Conservation (phyloP, 2,797 vertebrate genomes). For the Cephalopachus bancanus region DNA sequence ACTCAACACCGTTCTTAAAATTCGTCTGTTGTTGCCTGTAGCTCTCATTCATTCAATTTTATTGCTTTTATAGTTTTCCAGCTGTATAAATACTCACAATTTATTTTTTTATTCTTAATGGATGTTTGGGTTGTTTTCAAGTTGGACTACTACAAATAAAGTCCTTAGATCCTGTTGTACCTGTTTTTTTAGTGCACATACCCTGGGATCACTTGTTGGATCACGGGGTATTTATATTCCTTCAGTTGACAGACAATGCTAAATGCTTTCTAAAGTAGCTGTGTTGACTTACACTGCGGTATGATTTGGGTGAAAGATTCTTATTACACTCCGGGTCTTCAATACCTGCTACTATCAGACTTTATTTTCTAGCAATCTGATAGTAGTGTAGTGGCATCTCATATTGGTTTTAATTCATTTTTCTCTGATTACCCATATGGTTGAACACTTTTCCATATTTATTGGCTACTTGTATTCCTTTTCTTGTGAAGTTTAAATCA, state of each 20-base stretch:
- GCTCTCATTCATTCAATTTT: not conserved
- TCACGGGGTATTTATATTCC: not conserved
- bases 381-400: not conserved
- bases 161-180: not conserved
- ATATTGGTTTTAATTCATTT: not conserved
- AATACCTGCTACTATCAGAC: not conserved
- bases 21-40: not conserved
- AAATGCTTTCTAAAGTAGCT: not conserved
- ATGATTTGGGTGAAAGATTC: not conserved
- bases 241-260: not conserved
- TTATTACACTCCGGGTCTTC: not conserved
- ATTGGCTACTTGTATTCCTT: not conserved
- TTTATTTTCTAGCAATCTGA: not conserved
- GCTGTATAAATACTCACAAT: not conserved
- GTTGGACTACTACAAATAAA: not conserved
- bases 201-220: not conserved
- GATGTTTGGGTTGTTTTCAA: not conserved
- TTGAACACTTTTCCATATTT: not conserved
- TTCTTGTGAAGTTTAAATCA: not conserved
- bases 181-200: not conserved
- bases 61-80: constrained; percentile 16
- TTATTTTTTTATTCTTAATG: constrained; percentile 3
- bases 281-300: not conserved
- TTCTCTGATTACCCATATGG: not conserved
- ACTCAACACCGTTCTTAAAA: constrained; percentile 33